Evolutionary conservation across 2,888 invertebrate species (phyloP), one percentile per base, ranked within the genome.

Genomic region (Parapristionchus giblindavisi): DNA sequence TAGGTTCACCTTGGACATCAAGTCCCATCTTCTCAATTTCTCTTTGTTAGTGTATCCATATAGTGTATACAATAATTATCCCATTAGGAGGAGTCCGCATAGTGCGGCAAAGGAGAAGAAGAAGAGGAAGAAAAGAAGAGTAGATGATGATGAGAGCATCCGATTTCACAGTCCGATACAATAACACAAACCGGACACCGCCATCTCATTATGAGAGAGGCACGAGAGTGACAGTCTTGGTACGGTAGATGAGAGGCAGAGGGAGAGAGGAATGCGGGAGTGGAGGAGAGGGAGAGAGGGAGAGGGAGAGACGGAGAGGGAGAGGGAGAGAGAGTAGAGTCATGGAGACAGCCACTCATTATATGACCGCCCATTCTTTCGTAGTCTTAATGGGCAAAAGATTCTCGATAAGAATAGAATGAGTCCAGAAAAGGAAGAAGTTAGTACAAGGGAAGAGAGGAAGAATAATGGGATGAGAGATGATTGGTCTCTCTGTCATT

Each of bases 61-160:
- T 24, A 24, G 61, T 36, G 38, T 38, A 61, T 61, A 43, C 51
- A 29, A 36, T 68, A 68, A 68, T 68, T 68, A 52, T 52, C 68
- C 68, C 68, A 68, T 68, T 68, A 68, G 68, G 27, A 34, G 52
- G 51, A 52, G 52, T 68, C 51, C 36, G 34, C 34, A 68, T 34
- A 68, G 68, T 68, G 68, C 68, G 68, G 68, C 68, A 68, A 68
- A 51, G 51, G 24, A n/a, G n/a, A n/a, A n/a, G n/a, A n/a, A n/a
- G n/a, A n/a, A n/a, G n/a, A n/a, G n/a, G 43, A 36, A 61, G 36
- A 43, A 43, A 40, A 43, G 40, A 40, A 38, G 3, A 29, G n/a
- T n/a, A 43, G 63, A 65, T 65, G 63, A 43, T n/a, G n/a, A n/a
- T n/a, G 14, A 14, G 68, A 38, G 51, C 52, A 32, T 68, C 43